Evolutionary conservation across 2,113 vertebrate genomes (phyloP).

Genomic region (Cathartes aura): DNA sequence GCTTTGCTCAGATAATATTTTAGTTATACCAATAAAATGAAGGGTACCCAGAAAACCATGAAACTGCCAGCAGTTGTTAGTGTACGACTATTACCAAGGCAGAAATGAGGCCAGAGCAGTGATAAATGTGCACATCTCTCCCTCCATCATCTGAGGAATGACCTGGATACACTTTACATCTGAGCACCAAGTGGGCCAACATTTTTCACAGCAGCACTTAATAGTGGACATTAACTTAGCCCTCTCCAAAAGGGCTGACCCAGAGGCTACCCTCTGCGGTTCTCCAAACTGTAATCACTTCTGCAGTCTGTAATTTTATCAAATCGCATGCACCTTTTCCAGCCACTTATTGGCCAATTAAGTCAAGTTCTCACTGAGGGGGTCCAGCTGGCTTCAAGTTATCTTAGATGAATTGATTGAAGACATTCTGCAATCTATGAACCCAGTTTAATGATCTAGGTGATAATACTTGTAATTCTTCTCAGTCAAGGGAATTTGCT

Average conservation of each 20-base stretch:
- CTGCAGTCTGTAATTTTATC: slow-evolving; percentile 94
- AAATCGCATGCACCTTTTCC: slow-evolving; percentile 94
- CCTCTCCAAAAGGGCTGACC: slow-evolving; percentile 84
- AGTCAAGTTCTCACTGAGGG: slow-evolving; percentile 99
- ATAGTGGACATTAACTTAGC: slow-evolving; percentile 89
- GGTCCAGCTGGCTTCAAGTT: slow-evolving; percentile 97
- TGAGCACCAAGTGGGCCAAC: slow-evolving; percentile 87
- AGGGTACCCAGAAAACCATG: slow-evolving; percentile 82
- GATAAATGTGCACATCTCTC: slow-evolving; percentile 89
- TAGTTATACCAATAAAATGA: slow-evolving; percentile 82
- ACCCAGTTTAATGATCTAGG: slow-evolving; percentile 99
- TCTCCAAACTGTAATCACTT: slow-evolving; percentile 92
- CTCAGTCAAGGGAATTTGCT: slow-evolving; percentile 97
- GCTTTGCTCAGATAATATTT: slow-evolving; percentile 78
- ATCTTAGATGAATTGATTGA: slow-evolving; percentile 99
- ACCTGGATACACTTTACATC: slow-evolving; percentile 89
- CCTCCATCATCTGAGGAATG: slow-evolving; percentile 90
- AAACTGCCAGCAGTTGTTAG: slow-evolving; percentile 88
- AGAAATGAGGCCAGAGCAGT: slow-evolving; percentile 95
- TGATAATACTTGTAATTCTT: slow-evolving; percentile 99
- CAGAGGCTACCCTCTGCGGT: slow-evolving; percentile 69
- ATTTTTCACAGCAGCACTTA: slow-evolving; percentile 95
- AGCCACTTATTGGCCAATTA: slow-evolving; percentile 99
- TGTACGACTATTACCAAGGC: slow-evolving; percentile 86
- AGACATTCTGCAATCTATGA: slow-evolving; percentile 94